A percentile compares a stretch with the other conserved stretches of the same genome.
phyloP scores from a whole-genome alignment of 2,888 invertebrate genomes.

The Sisyra terminalis region DNA sequence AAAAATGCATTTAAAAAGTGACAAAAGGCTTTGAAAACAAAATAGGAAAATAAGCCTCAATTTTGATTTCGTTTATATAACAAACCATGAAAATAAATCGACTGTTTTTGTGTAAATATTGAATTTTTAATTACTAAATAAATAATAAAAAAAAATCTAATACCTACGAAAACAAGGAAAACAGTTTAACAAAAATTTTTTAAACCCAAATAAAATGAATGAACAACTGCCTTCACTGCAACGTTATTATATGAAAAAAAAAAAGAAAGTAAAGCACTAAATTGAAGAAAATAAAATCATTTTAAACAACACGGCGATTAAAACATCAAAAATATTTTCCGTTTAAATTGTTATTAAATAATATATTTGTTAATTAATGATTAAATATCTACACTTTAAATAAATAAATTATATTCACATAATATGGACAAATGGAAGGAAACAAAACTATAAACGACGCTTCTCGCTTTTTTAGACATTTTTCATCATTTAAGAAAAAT shows the following conservation, averaged over 20 bases:
- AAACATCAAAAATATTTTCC: too few relatives aligned
- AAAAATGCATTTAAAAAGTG: conserved; percentile 20
- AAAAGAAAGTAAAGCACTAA: not conserved
- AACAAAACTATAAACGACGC: too few relatives aligned
- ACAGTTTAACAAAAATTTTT: not conserved
- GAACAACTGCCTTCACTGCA: conserved; percentile 11
- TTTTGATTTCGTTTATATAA: conserved; percentile 10
- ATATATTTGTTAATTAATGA: too few relatives aligned
- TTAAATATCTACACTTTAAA: too few relatives aligned
- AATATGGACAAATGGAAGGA: too few relatives aligned
- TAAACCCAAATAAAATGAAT: conserved; percentile 7
- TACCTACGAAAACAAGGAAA: conserved; percentile 10
- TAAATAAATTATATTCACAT: too few relatives aligned
- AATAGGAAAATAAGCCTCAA: conserved; percentile 6
- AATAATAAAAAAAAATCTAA: conserved; percentile 10
- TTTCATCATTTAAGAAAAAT: too few relatives aligned
- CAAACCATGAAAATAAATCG: conserved; percentile 6
- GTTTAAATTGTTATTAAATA: too few relatives aligned
- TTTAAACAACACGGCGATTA: too few relatives aligned
- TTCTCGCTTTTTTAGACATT: too few relatives aligned
- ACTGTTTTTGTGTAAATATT: conserved; percentile 7
- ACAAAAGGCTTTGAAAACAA: conserved; percentile 8
- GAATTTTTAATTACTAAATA: conserved; percentile 4
- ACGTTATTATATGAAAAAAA: conserved; percentile 4
- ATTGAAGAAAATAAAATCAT: too few relatives aligned